A percentile compares a stretch with the other conserved stretches of the same genome.
Conservation (phyloP, 2,797 vertebrate species). For the Poecilia velifera region DNA sequence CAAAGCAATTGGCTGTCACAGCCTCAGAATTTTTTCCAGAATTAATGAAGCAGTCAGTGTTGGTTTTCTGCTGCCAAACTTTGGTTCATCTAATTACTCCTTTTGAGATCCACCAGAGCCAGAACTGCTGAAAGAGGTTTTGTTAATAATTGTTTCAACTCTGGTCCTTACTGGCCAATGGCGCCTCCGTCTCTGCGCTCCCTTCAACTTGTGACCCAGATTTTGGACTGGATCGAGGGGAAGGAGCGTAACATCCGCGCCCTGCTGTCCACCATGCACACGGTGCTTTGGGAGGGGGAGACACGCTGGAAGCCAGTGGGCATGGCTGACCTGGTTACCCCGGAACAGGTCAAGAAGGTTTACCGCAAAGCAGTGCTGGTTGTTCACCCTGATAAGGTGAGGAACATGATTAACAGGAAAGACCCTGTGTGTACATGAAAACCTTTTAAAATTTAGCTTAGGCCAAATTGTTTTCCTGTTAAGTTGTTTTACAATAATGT, state of each 20-base stretch:
- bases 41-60: slow-evolving; percentile 31
- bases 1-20: slow-evolving; percentile 35
- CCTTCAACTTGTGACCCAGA: slow-evolving; percentile 75
- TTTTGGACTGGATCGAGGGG: slow-evolving; percentile 98
- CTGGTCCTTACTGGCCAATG: slow-evolving; percentile 30
- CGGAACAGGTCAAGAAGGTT: slow-evolving; percentile 98
- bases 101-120: slow-evolving; percentile 33
- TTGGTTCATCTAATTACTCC: slow-evolving; percentile 39
- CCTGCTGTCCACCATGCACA: slow-evolving; percentile 97
- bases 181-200: slow-evolving; percentile 1
- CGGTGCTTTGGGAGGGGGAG: slow-evolving; percentile 96
- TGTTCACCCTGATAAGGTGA: slow-evolving; percentile 97
- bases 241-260: slow-evolving; percentile 98
- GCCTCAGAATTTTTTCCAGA: slow-evolving; percentile 30
- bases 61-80: slow-evolving; percentile 44
- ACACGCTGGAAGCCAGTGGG: slow-evolving; percentile 94
- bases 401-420: slow-evolving; percentile 29
- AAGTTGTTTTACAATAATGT: neutral
- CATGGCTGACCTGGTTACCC: slow-evolving; percentile 98
- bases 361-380: slow-evolving; percentile 96
- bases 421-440: neutral
- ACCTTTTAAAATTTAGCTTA: neutral
- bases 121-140: slow-evolving; percentile 31
- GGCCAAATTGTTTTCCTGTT: neutral
- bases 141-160: slow-evolving; percentile 43